A percentile compares a stretch with the other conserved stretches of the same genome.
Evolutionary conservation across 2,888 invertebrate genomes (phyloP).

Genomic region (Myopa tessellatipennis): DNA sequence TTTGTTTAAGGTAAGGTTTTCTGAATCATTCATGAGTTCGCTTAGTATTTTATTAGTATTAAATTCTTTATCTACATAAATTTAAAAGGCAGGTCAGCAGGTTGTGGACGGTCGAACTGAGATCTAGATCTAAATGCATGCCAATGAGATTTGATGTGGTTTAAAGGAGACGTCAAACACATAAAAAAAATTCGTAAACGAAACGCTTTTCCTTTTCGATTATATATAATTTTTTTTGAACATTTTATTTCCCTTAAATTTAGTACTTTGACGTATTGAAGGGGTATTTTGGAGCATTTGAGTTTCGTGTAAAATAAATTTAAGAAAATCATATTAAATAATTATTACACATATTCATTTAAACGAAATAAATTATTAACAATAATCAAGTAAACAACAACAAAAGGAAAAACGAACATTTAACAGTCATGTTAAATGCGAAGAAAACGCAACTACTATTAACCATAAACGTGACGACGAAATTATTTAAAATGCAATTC

Average conservation of each 20-base stretch:
- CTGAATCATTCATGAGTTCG: background rate
- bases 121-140: too few species aligned
- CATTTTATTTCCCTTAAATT: too few species aligned
- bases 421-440: slow-evolving; percentile 13
- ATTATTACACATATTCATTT: slow-evolving; percentile 35
- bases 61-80: background rate
- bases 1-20: too few species aligned
- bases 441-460: background rate
- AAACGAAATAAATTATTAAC: slow-evolving; percentile 29
- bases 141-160: background rate
- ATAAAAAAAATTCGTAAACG: background rate
- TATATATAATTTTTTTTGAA: too few species aligned
- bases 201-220: slow-evolving; percentile 1
- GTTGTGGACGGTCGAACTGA: too few species aligned
- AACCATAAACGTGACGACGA: background rate
- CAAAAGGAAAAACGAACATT: slow-evolving; percentile 21
- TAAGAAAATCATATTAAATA: slow-evolving; percentile 32
- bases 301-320: slow-evolving; percentile 34
- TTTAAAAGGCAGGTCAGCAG: too few species aligned
- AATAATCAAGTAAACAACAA: slow-evolving; percentile 25
- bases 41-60: background rate
- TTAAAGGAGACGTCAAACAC: background rate
- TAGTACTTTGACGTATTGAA: background rate
- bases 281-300: background rate
- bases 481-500: background rate